Evolutionary conservation across 37 sponge, comb jelly and placozoan genomes (phyloP), one percentile per base, ranked within the genome.

Genomic region (Eunapius fragilis): DNA sequence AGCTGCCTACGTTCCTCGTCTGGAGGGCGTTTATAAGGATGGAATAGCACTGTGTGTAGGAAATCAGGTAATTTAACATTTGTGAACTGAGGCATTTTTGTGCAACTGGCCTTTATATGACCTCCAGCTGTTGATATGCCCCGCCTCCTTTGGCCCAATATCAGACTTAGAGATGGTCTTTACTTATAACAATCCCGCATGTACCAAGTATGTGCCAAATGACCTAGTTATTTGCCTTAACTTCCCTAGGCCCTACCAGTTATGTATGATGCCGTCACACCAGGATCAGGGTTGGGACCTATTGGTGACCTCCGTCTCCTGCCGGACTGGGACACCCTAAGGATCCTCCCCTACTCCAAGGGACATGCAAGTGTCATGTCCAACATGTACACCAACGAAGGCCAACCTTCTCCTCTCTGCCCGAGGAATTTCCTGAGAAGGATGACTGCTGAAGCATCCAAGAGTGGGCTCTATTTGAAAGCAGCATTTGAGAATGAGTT

Each of bases 401-500:
- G 81, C 26, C 67, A 75, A 23, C 82, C 83, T 0, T 88, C 77
- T 23, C 77, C 28, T 72, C 69, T 82, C 14, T 88, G 89, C 68
- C 77, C 89, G 0, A 68, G 83, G 26, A 25, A 77, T 75, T 50
- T 82, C 41, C 83, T 88, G 68, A 73, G 38, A 33, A 47, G 76
- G 30, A 80, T 74, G 69, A 82, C 77, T 68, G 67, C 75, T 41
- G 45, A 75, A 50, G 74, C 83, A 17, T 67, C 68, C n/a, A 48
- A 10, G 25, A 69, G 37, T 11, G 83, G 83, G 3, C 48, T 88
- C 19, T 34, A 38, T 24, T 17, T 88, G 31, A 75, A 88, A 24
- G 83, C 83, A 25, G 89, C 82, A n/a, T 82, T 82, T 58, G 89
- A 88, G 31, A 82, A 48, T 27, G 89, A 88, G 70, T 88, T 82